phyloP scores from a whole-genome alignment of 2,888 invertebrate genomes.

The Cerceris rybyensis region DNA sequence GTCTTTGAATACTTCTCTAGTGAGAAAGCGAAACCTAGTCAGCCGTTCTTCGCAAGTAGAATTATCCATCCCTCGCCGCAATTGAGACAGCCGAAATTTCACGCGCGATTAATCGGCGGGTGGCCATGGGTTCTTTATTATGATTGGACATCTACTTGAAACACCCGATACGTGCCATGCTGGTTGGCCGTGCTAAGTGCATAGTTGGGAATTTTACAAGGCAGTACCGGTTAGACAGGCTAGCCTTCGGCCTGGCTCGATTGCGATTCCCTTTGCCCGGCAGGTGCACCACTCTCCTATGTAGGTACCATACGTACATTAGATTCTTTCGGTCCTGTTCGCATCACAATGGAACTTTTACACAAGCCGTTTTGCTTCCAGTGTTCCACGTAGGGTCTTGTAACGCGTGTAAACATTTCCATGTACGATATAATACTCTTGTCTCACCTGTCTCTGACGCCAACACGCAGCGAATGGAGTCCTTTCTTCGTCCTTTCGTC shows the following conservation, averaged over 20 bases:
- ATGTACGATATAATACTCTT: conserved; percentile 23
- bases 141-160: conserved; percentile 34
- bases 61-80: no score
- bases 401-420: conserved; percentile 38
- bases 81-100: neutral
- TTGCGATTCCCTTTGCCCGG: conserved; percentile 73
- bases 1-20: no score
- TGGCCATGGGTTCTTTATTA: neutral
- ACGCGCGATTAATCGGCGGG: neutral
- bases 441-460: neutral
- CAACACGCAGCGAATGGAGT: no score
- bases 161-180: conserved; percentile 62
- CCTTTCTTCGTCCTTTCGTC: neutral
- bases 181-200: conserved; percentile 69
- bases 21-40: no score
- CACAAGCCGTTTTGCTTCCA: conserved; percentile 48
- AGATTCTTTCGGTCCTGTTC: conserved; percentile 48
- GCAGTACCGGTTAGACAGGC: conserved; percentile 78
- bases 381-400: conserved; percentile 50
- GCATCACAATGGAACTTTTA: conserved; percentile 53
- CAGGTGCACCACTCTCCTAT: conserved; percentile 69
- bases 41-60: no score
- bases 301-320: conserved; percentile 52
- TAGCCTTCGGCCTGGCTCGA: conserved; percentile 70
- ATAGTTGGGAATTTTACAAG: conserved; percentile 77